A percentile compares a stretch with the other conserved stretches of the same genome.
These are phyloP conservation scores for Campylomormyrus numenius DNA, from an alignment of 2,113 vertebrate genomes.

Conservation along the genomic window DNA sequence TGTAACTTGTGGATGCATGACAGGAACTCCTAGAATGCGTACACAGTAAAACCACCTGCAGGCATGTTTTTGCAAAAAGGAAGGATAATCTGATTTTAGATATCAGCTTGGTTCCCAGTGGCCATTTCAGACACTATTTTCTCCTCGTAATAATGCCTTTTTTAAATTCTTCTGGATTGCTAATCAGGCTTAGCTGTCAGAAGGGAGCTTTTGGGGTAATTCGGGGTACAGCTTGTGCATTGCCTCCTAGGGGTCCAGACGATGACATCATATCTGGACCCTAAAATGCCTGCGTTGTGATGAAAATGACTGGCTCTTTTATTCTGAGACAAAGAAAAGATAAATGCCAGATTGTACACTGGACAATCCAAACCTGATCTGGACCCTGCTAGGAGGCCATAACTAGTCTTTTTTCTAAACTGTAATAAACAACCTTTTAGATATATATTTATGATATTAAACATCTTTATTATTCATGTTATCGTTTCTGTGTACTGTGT, in stretches of 20 bases:
- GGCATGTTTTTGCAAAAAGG: background rate
- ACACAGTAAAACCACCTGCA: background rate
- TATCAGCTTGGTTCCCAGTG: slow-evolving; percentile 24
- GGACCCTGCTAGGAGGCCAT: background rate
- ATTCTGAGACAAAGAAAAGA: slow-evolving; percentile 20
- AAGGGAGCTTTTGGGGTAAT: slow-evolving; percentile 37
- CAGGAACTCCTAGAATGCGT: background rate
- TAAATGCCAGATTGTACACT: slow-evolving; percentile 17
- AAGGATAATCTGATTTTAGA: slow-evolving; percentile 18
- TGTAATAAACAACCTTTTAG: slow-evolving; percentile 2
- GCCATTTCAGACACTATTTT: slow-evolving; percentile 23
- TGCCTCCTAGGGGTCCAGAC: slow-evolving; percentile 26
- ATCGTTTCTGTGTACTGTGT: background rate
- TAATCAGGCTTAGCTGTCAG: slow-evolving; percentile 40
- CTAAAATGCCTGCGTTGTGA: slow-evolving; percentile 28
- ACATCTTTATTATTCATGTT: background rate
- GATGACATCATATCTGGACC: slow-evolving; percentile 45
- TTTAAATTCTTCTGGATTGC: slow-evolving; percentile 16
- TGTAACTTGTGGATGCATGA: background rate
- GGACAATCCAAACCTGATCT: background rate
- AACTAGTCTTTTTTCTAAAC: background rate
- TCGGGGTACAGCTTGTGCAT: slow-evolving; percentile 41
- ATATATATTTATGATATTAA: background rate
- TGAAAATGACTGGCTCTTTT: slow-evolving; percentile 23
- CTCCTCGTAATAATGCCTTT: slow-evolving; percentile 27